Conservation (phyloP, 2,797 vertebrate genomes). For the Galagoides demidoff region DNA sequence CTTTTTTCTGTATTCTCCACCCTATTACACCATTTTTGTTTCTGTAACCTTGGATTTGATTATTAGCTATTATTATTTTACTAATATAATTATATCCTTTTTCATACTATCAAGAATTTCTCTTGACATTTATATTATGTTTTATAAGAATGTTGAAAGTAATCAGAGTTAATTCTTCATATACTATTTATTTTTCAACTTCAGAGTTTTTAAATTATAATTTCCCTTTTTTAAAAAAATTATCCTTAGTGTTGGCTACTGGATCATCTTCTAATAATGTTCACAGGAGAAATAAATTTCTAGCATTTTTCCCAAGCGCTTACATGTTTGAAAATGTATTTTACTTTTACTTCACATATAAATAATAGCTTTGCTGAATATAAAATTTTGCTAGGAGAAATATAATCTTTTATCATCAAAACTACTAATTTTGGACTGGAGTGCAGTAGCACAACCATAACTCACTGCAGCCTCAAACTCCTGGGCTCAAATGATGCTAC, state of each 20-base stretch:
- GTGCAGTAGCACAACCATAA: too few species aligned
- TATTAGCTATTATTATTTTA: constrained; percentile 35
- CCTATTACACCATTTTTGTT: not conserved
- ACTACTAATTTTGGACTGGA: not conserved
- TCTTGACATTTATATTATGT: constrained; percentile 29
- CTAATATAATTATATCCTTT: constrained; percentile 21
- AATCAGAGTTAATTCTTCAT: constrained; percentile 28
- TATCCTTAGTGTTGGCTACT: not conserved
- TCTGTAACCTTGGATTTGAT: not conserved
- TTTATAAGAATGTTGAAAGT: not conserved
- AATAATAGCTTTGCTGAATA: not conserved
- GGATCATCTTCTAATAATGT: not conserved
- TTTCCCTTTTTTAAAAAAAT: not conserved
- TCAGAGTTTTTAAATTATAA: not conserved
- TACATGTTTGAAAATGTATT: not conserved
- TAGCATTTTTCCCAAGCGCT: not conserved
- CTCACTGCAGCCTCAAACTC: too few species aligned
- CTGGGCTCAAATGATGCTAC: too few species aligned
- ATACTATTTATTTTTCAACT: not conserved
- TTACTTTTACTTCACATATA: constrained; percentile 8
- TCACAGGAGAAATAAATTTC: constrained; percentile 21
- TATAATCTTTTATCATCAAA: constrained; percentile 36
- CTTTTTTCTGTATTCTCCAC: not conserved
- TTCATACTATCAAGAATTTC: not conserved
- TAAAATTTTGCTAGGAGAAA: not conserved